Evolutionary conservation across 2,888 invertebrate species (phyloP), one percentile per base, ranked within the genome.

Genomic region (Plebejus melissa): DNA sequence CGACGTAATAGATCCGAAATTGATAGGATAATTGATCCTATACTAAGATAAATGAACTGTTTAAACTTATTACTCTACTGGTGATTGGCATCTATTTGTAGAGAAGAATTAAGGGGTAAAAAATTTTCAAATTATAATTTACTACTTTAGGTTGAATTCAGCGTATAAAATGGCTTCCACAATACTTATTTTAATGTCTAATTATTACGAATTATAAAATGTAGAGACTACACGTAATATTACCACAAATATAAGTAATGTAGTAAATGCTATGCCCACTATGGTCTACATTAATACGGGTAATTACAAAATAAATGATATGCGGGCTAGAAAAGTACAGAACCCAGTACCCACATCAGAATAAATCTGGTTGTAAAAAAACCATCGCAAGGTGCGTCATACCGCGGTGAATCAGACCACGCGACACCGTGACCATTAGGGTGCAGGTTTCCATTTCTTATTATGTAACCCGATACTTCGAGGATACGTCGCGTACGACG

Each of bases 381-480:
- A 78, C 80, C 81, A 87, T 76, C 78, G 89, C 90, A 91, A 91
- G 91, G 93, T 91, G 91, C 93, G 83, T 79, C 85, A 85, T 86
- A 88, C 84, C 90, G 87, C 81, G 82, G 84, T 85, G 84, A 90
- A 90, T 90, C 86, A 78, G 84, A 85, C 83, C 90, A 91, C 93
- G 91, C 91, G 93, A 90, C 89, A 88, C 87, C 92, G 90, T 91
- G 91, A 91, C 91, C 80, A 80, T 79, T 79, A 83, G 83, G 87
- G 87, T 87, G 86, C 84, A 83, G 84, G 84, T 85, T 83, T 80
- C 83, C 78, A 82, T 81, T 81, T 79, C 76, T 75, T 77, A 78
- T 77, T 77, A 78, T 76, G 80, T 81, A 80, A 80, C 77, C 58
- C n/a, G 75, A 76, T 77, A 74, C 76, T 69, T 69, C 16, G 36